These are phyloP conservation scores for Heteronetta atricapilla DNA, from an alignment of 2,113 vertebrate genomes.

Conservation along the genomic window DNA sequence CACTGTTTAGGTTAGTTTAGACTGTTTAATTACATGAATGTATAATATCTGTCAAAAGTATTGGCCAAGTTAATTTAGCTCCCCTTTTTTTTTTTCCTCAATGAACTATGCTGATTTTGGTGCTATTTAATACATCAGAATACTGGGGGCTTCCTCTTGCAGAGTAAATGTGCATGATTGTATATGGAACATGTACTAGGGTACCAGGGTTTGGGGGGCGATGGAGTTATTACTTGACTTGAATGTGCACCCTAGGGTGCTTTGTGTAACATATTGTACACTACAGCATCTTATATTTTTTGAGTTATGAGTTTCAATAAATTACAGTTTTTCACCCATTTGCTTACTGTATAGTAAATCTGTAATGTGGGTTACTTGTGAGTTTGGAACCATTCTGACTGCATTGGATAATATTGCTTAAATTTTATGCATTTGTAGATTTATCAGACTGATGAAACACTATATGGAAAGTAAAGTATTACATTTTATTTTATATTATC, in stretches of 20 bases:
- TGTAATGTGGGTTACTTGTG: slow-evolving; percentile 42
- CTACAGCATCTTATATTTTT: slow-evolving; percentile 91
- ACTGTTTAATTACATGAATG: slow-evolving; percentile 85
- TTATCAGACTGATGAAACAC: slow-evolving; percentile 5
- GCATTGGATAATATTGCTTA: slow-evolving; percentile 13
- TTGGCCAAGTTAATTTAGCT: slow-evolving; percentile 79
- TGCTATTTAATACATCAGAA: slow-evolving; percentile 85
- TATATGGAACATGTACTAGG: slow-evolving; percentile 81
- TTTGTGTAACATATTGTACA: slow-evolving; percentile 90
- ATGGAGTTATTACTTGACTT: slow-evolving; percentile 85
- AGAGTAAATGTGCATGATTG: slow-evolving; percentile 86
- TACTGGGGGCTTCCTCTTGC: slow-evolving; percentile 81
- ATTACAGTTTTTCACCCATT: slow-evolving; percentile 86
- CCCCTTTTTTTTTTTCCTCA: slow-evolving; percentile 72
- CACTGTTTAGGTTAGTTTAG: slow-evolving; percentile 78
- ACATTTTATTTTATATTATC: slow-evolving; percentile 51
- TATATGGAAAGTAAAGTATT: slow-evolving; percentile 58
- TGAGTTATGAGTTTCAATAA: slow-evolving; percentile 90
- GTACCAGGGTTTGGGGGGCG: slow-evolving; percentile 80
- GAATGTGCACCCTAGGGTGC: slow-evolving; percentile 86
- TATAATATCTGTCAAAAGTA: slow-evolving; percentile 83
- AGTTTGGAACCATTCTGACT: slow-evolving; percentile 39
- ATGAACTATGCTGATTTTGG: slow-evolving; percentile 80
- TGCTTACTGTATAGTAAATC: slow-evolving; percentile 73
- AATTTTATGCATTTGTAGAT: slow-evolving; percentile 51